Evolutionary conservation across 2,888 invertebrate genomes (phyloP), one percentile per base, ranked within the genome.

Genomic region (Ametastegia equiseti): DNA sequence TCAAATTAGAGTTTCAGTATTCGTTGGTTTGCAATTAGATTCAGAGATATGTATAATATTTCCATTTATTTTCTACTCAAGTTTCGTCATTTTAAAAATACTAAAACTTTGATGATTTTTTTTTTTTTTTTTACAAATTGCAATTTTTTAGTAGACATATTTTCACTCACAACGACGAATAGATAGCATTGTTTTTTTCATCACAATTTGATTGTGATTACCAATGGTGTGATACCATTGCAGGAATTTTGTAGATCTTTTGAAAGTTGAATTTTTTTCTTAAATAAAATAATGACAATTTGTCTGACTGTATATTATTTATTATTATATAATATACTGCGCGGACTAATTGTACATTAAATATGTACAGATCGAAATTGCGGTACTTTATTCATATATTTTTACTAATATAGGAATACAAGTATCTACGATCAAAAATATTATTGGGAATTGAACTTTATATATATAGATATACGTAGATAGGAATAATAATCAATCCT

Each of bases 351-450:
- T n/a, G 54, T 47, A 19, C 30, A n/a, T 75, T 75, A n/a, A 33
- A n/a, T 45, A 45, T 15, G 30, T 3, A 13, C 15, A 47, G 60
- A 60, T 15, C 60, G 39, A 39, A n/a, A 39, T 19, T 57, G 19
- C 42, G 78, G 63, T 78, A 78, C 60, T 78, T 78, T 78, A 6
- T 78, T 63, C 78, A 63, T 78, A 60, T 78, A 78, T 78, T 78
- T 78, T 63, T 13, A 45, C 42, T 9, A 60, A 78, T 78, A 78
- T 78, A 78, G 23, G 78, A 78, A 78, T 78, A 60, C 3, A 78
- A 78, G 78, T 78, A 78, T 45, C 78, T 45, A 6, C 36, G 7
- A 36, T 45, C 30, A 30, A 45, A 1, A 33, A 75, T 75, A 75
- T 75, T 45, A 78, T 36, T 60, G 6, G 23, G 6, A 1, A n/a